Percentiles rank a stretch among this genome's conserved stretches.
Evolutionary conservation across 1,140 invertebrate genomes (phyloP).

Genomic region (Drepana arcuata): DNA sequence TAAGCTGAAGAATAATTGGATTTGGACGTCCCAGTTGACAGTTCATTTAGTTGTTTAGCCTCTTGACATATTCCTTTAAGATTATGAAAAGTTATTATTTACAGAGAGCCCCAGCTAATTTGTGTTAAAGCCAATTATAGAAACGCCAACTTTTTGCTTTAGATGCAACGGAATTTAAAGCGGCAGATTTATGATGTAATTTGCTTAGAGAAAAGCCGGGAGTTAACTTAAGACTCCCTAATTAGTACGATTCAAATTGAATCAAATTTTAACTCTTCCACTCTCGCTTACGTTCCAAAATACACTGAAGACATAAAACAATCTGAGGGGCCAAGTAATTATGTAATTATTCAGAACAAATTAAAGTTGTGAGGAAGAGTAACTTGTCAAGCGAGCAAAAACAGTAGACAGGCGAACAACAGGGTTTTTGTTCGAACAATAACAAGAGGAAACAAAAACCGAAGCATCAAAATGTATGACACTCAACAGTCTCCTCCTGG

Average conservation of each 20-base stretch:
- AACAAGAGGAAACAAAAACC: slow-evolving; percentile 39
- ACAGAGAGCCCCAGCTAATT: slow-evolving; percentile 36
- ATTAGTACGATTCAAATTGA: slow-evolving; percentile 17
- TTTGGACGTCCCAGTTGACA: slow-evolving; percentile 58
- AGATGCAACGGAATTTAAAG: slow-evolving; percentile 27
- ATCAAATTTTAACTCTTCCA: slow-evolving; percentile 11
- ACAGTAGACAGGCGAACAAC: slow-evolving; percentile 37
- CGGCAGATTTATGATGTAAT: slow-evolving; percentile 37
- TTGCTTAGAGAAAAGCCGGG: slow-evolving; percentile 21
- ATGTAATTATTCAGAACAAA: slow-evolving; percentile 54
- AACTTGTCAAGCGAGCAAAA: slow-evolving; percentile 53
- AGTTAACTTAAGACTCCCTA: slow-evolving; percentile 21
- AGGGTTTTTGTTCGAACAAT: slow-evolving; percentile 36
- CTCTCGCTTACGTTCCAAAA: slow-evolving; percentile 7
- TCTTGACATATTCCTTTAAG: slow-evolving; percentile 47
- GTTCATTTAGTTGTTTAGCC: slow-evolving; percentile 53
- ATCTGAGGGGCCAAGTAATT: slow-evolving; percentile 32
- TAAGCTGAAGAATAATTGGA: slow-evolving; percentile 51
- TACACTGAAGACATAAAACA: slow-evolving; percentile 13
- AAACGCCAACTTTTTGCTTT: slow-evolving; percentile 33
- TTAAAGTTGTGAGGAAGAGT: slow-evolving; percentile 31
- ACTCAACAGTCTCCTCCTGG: slow-evolving; percentile 25
- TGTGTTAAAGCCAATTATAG: slow-evolving; percentile 51
- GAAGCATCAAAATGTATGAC: slow-evolving; percentile 48
- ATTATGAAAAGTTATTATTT: slow-evolving; percentile 59